A percentile compares a stretch with the other conserved stretches of the same genome.
phyloP scores from a whole-genome alignment of 2,888 invertebrate genomes.

The Omphaloscelis lunosa region DNA sequence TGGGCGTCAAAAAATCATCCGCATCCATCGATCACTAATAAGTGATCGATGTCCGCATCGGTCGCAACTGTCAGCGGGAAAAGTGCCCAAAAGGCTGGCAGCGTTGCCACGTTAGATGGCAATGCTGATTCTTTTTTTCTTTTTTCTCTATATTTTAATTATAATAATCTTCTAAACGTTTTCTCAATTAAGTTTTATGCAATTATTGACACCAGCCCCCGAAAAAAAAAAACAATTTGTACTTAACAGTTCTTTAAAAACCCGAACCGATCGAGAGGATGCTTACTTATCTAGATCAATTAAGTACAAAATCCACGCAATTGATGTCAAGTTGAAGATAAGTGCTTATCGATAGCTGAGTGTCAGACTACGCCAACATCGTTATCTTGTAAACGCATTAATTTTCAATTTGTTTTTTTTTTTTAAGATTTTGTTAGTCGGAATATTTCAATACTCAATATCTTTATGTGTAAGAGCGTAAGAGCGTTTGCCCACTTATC shows the following conservation, averaged over 20 bases:
- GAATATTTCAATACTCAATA: no score
- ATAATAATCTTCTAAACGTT: not conserved
- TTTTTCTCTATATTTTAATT: no score
- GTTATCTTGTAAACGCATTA: constrained; percentile 23
- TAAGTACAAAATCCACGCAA: constrained; percentile 41
- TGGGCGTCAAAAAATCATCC: no score
- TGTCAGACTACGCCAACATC: constrained; percentile 8
- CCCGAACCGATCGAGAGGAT: not conserved
- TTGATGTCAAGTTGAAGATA: constrained; percentile 39
- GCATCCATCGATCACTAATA: no score
- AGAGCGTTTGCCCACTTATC: no score
- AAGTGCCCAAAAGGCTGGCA: no score
- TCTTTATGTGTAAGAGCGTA: no score
- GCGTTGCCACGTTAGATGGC: no score
- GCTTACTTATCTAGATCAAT: constrained; percentile 33
- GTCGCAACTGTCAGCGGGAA: no score
- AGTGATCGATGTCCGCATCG: no score
- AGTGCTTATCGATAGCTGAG: constrained; percentile 39
- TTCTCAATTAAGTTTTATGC: not conserved
- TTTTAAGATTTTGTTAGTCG: not conserved
- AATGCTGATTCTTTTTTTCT: no score
- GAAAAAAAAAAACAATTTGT: constrained; percentile 25
- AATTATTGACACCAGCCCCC: not conserved
- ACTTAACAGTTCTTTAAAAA: constrained; percentile 7
- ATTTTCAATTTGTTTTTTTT: constrained; percentile 2